phyloP scores from a whole-genome alignment of 2,113 vertebrate species.

The Ochotona princeps region DNA sequence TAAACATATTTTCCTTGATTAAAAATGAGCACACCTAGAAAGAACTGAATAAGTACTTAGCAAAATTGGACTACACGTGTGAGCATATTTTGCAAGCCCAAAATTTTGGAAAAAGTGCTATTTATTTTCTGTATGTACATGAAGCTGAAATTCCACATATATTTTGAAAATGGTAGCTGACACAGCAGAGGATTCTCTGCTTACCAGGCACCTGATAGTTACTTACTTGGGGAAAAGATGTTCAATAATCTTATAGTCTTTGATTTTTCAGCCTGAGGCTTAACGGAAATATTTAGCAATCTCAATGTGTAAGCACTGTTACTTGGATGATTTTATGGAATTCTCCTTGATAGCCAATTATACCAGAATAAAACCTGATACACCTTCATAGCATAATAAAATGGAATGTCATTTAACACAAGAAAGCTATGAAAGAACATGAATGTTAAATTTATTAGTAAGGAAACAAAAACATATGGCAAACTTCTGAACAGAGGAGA shows the following conservation, averaged over 20 bases:
- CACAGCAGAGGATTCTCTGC: fast-evolving
- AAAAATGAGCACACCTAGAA: constrained; percentile 32
- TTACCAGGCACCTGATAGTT: background rate
- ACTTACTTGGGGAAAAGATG: background rate
- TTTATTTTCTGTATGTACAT: background rate
- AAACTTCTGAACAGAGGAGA: background rate
- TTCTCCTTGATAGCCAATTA: background rate
- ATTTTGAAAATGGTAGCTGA: constrained; percentile 6
- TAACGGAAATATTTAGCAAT: constrained; percentile 31
- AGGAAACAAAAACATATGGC: background rate
- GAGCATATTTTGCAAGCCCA: background rate
- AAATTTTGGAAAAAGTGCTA: background rate
- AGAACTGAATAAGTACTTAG: background rate
- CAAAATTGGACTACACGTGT: background rate
- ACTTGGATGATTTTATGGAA: background rate
- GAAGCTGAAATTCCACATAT: background rate
- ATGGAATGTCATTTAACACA: background rate
- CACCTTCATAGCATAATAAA: background rate
- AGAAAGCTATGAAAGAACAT: background rate
- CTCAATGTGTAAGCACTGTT: background rate
- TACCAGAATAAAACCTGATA: background rate
- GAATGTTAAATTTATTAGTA: background rate
- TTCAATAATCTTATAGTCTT: background rate
- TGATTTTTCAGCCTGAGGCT: background rate
- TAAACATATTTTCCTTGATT: background rate